Conservation (phyloP, 2,113 vertebrate species). For the Ciconia boyciana region DNA sequence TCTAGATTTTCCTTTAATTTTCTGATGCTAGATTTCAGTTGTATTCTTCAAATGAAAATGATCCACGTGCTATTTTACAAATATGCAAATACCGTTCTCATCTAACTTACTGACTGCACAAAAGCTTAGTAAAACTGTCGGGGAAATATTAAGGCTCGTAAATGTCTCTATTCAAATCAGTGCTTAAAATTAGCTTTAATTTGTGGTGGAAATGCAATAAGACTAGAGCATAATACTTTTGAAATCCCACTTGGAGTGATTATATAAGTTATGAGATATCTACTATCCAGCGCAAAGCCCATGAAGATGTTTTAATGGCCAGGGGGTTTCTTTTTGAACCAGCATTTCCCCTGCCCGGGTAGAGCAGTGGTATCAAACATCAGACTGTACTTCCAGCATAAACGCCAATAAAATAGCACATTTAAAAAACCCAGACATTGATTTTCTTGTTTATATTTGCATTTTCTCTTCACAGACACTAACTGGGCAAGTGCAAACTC, state of each 20-base stretch:
- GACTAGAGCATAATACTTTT: not conserved
- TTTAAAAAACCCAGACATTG: accelerated
- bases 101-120: not conserved
- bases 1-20: not conserved
- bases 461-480: not conserved
- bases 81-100: not conserved
- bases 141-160: not conserved
- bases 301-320: not conserved
- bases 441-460: not conserved
- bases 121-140: not conserved
- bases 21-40: not conserved
- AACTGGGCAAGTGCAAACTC: not conserved
- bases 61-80: not conserved
- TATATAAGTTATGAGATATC: not conserved
- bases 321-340: not conserved
- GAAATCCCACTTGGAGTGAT: not conserved
- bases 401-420: not conserved
- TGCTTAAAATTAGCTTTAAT: not conserved
- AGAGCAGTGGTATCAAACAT: not conserved
- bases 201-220: not conserved
- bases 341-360: not conserved
- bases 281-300: not conserved
- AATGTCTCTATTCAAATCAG: not conserved
- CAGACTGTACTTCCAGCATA: not conserved
- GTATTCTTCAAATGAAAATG: not conserved